These are phyloP conservation scores for Heterocephalus glaber DNA, from an alignment of 2,113 vertebrate genomes.

Conservation along the genomic window DNA sequence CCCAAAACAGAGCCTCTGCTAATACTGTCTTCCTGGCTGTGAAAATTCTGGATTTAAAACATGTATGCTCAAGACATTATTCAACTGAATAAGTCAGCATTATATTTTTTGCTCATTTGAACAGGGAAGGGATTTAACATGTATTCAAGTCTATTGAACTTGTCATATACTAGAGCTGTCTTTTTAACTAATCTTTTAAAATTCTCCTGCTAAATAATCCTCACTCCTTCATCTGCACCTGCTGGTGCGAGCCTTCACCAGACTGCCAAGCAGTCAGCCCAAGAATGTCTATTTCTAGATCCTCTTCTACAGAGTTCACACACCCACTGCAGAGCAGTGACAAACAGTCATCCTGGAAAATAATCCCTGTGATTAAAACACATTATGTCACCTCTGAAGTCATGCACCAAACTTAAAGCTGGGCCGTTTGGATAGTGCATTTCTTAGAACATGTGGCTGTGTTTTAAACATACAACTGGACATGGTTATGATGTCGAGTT, in stretches of 20 bases:
- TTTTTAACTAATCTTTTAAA: not conserved
- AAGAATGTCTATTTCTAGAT: not conserved
- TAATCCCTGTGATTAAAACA: not conserved
- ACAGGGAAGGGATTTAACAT: not conserved
- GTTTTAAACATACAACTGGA: not conserved
- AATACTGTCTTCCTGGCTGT: accelerated
- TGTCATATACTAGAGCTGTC: too few relatives aligned
- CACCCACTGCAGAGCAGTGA: not conserved
- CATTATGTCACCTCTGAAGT: not conserved
- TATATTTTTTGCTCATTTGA: not conserved
- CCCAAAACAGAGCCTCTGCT: not conserved
- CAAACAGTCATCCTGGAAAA: not conserved
- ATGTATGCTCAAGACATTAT: accelerated
- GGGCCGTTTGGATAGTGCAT: not conserved
- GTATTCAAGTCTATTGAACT: not conserved
- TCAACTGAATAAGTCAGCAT: too few relatives aligned
- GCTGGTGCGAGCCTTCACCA: accelerated
- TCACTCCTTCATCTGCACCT: accelerated
- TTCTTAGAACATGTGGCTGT: not conserved
- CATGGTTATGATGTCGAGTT: not conserved
- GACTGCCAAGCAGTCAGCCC: too few relatives aligned
- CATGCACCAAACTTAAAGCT: not conserved
- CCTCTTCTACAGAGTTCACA: not conserved
- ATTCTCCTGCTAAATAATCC: not conserved
- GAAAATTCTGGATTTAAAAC: not conserved